Conservation (phyloP, 2,113 vertebrate genomes). For the Thalassarche chlororhynchos region DNA sequence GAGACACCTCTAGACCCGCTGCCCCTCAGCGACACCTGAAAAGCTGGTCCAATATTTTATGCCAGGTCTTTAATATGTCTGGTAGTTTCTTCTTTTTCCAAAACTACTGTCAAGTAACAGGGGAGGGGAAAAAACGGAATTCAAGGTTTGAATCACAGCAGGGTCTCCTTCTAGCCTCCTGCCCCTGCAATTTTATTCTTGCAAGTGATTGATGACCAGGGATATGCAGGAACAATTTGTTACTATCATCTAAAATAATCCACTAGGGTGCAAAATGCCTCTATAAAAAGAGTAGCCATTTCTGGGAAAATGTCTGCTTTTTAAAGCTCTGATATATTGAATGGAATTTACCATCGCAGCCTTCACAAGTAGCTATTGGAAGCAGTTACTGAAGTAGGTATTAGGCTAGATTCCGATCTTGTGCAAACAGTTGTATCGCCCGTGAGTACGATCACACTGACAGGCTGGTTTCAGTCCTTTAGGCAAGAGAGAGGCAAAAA, state of each 20-base stretch:
- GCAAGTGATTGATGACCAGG: not conserved
- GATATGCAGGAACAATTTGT: not conserved
- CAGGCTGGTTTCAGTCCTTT: slow-evolving; percentile 52
- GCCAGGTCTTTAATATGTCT: slow-evolving; percentile 26
- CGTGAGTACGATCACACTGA: not conserved
- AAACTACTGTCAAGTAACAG: not conserved
- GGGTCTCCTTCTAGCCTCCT: not conserved
- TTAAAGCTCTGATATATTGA: not conserved
- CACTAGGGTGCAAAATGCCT: slow-evolving; percentile 5
- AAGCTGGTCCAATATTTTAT: slow-evolving; percentile 40
- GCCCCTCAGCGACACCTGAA: slow-evolving; percentile 19
- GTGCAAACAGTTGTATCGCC: slow-evolving; percentile 32
- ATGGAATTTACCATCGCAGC: not conserved
- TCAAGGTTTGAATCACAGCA: not conserved
- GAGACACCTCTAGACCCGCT: not conserved
- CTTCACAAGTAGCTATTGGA: not conserved
- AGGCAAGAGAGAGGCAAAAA: slow-evolving; percentile 54
- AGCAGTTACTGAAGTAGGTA: not conserved
- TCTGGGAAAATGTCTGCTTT: not conserved
- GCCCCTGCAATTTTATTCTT: not conserved
- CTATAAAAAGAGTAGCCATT: slow-evolving; percentile 16
- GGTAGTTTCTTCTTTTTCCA: not conserved
- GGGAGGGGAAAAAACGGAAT: not conserved
- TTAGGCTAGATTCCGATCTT: not conserved
- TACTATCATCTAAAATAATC: not conserved